A percentile compares a stretch with the other conserved stretches of the same genome.
Conservation (phyloP, 2,888 invertebrate genomes). For the Octodonta nipae region DNA sequence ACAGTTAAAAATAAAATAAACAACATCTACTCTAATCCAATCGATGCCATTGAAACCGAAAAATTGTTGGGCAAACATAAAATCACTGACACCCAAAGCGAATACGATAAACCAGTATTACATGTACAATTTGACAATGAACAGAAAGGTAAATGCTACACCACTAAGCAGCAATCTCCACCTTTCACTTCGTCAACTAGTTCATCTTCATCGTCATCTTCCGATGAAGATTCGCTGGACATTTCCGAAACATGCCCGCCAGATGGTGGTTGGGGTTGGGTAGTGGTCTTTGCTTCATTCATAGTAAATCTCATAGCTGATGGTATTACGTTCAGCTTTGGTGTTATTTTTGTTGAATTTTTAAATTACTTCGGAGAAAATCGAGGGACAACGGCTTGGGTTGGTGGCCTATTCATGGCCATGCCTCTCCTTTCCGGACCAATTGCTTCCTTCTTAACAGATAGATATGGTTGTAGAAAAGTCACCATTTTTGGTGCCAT, state of each 20-base stretch:
- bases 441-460: slow-evolving; percentile 69
- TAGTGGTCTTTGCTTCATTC: slow-evolving; percentile 78
- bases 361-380: slow-evolving; percentile 71
- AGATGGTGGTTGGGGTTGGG: slow-evolving; percentile 90
- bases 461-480: slow-evolving; percentile 67
- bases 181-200: slow-evolving; percentile 18
- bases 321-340: slow-evolving; percentile 85
- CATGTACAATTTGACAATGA: slow-evolving; percentile 49
- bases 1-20: slow-evolving; percentile 15
- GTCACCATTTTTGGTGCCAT: slow-evolving; percentile 68
- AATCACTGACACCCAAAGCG: slow-evolving; percentile 16
- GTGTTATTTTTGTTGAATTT: slow-evolving; percentile 76
- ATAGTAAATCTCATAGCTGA: slow-evolving; percentile 83
- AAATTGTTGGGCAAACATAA: slow-evolving; percentile 8
- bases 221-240: slow-evolving; percentile 49
- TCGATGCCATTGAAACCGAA: slow-evolving; percentile 8
- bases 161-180: slow-evolving; percentile 12
- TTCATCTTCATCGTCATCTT: slow-evolving; percentile 33
- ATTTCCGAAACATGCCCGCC: slow-evolving; percentile 60
- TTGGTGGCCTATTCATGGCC: slow-evolving; percentile 81
- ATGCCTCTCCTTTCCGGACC: slow-evolving; percentile 80
- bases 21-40: slow-evolving; percentile 15
- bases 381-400: slow-evolving; percentile 79
- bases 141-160: slow-evolving; percentile 15
- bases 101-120: slow-evolving; percentile 34